Base-by-base conservation (phyloP, 2,797 vertebrate genomes). In the Etheostoma perlongum region DNA sequence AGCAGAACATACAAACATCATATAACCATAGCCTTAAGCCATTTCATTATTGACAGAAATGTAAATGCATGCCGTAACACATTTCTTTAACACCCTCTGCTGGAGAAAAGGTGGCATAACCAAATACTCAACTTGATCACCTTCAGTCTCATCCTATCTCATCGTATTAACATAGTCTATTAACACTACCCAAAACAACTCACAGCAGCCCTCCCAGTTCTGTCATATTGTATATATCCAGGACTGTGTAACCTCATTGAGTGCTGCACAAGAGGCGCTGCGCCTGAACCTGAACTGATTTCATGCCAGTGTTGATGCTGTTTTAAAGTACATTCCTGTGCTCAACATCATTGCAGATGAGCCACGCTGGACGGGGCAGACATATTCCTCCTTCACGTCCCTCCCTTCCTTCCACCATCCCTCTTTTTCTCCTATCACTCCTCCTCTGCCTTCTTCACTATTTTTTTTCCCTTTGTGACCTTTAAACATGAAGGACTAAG, bases 401-500 rank as follows among this genome's bases (percentile, higher is more conserved):
- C 64, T 51, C 64, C 73, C 52, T 62, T 36, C 14, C 19, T 46
- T 27, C 47, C 54, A 53, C 40, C 25, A 59, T 62, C 44, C 58
- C 66, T 73, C 36, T 44, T 42, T 52, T 47, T 59, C 63, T 78
- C 72, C 75, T 81, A 58, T 80, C 61, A 40, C 74, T 78, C 59
- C 73, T 80, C 65, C 71, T 58, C 74, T 75, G 64, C 63, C 72
- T 84, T 81, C 61, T 78, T 53, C 33, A 52, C 53, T 80, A 10
- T 61, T 44, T 76, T 71, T 85, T 73, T 77, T 82, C 63, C 42
- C 54, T 62, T 67, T 60, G 30, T 81, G 78, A 88, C 79, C 79
- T 78, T 90, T 85, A 78, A 86, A 82, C 74, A 83, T 81, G 67
- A 78, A 74, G 61, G 67, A 75, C 79, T 89, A 89, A 92, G 87